phyloP scores from a whole-genome alignment of 1,140 invertebrate genomes.

The Cotesia typhae region DNA sequence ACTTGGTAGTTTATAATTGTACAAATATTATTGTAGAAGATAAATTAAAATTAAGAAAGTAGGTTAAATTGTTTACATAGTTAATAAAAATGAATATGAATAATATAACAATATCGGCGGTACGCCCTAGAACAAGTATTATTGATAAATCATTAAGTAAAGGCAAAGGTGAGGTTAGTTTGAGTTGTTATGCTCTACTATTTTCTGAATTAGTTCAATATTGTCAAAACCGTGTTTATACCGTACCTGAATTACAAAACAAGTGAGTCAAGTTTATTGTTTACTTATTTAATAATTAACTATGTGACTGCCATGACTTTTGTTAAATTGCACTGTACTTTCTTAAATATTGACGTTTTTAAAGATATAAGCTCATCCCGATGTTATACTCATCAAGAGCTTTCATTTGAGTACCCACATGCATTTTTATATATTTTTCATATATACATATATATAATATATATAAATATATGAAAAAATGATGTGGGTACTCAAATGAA shows the following conservation, averaged over 20 bases:
- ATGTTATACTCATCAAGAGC: too few species aligned
- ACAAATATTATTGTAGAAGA: not conserved
- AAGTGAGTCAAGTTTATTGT: constrained; percentile 71
- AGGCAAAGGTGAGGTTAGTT: constrained; percentile 90
- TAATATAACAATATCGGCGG: constrained; percentile 62
- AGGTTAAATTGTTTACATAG: too few species aligned
- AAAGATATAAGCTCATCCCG: too few species aligned
- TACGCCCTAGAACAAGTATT: constrained; percentile 80
- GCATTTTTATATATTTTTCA: too few species aligned
- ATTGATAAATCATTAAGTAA: constrained; percentile 91
- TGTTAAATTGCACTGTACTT: too few species aligned
- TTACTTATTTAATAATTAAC: constrained; percentile 33
- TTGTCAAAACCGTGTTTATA: constrained; percentile 94
- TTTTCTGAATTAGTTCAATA: constrained; percentile 99
- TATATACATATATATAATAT: too few species aligned
- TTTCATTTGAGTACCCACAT: too few species aligned
- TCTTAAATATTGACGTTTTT: too few species aligned
- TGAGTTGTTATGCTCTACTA: constrained; percentile 93
- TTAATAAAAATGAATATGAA: constrained; percentile 1
- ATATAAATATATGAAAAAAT: too few species aligned
- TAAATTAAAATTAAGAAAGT: not conserved
- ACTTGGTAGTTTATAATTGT: not conserved
- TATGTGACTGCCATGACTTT: not conserved
- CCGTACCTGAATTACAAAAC: constrained; percentile 92
- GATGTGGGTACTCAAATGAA: too few species aligned